Evolutionary conservation across 2,888 invertebrate genomes (phyloP).

Genomic region (Ophion ventricosus): DNA sequence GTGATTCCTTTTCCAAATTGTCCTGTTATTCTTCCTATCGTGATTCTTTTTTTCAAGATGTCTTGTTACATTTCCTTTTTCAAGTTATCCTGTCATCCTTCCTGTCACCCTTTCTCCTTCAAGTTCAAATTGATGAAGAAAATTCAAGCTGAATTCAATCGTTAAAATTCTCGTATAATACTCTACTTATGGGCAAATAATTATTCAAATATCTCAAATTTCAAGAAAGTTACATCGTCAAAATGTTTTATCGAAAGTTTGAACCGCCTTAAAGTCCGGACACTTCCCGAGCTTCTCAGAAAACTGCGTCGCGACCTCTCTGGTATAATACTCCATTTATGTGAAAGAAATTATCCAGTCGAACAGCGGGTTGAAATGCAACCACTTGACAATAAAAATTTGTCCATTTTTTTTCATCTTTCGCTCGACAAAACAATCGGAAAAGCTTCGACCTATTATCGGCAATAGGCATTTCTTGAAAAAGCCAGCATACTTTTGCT

Average conservation of each 20-base stretch:
- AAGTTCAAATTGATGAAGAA: not conserved
- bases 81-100: not conserved
- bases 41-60: not conserved
- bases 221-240: not conserved
- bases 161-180: too few relatives aligned
- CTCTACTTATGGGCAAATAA: too few relatives aligned
- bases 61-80: not conserved
- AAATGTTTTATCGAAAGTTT: not conserved
- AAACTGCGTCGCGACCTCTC: not conserved
- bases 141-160: not conserved
- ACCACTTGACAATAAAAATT: not conserved
- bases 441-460: not conserved
- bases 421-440: not conserved
- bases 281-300: not conserved
- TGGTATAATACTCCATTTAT: not conserved
- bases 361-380: not conserved
- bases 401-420: not conserved
- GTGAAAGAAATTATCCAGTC: not conserved
- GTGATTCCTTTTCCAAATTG: too few relatives aligned
- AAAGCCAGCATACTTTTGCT: too few relatives aligned
- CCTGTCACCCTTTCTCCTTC: not conserved
- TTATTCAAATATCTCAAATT: not conserved
- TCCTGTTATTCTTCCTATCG: not conserved
- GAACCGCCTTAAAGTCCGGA: too few relatives aligned
- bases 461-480: not conserved